A percentile compares a stretch with the other conserved stretches of the same genome.
Evolutionary conservation across 2,888 invertebrate species (phyloP).

Genomic region (Philonicus albiceps): DNA sequence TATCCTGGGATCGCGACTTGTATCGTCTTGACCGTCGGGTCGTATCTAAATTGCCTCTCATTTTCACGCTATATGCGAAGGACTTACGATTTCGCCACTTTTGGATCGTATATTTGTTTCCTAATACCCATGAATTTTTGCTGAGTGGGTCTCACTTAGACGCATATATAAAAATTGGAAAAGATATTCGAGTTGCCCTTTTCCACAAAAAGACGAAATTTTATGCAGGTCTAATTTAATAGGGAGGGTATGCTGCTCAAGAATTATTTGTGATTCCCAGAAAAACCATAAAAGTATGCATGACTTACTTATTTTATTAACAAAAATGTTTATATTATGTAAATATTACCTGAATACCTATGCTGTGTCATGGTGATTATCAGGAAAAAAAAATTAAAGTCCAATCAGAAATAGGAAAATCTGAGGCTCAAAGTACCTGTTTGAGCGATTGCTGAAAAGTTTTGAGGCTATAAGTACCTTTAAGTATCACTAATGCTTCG

Average conservation of each 20-base stretch:
- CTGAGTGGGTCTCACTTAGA: background rate
- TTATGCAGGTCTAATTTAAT: background rate
- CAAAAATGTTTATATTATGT: background rate
- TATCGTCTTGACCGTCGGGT: background rate
- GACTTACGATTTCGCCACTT: background rate
- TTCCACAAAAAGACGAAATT: background rate
- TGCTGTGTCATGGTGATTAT: no score
- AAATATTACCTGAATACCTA: no score
- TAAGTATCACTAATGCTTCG: no score
- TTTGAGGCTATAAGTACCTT: no score
- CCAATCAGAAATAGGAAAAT: no score
- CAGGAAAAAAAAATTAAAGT: no score
- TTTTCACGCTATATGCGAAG: background rate
- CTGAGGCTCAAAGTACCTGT: no score
- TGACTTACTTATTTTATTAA: background rate
- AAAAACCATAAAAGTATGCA: background rate
- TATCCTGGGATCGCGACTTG: background rate
- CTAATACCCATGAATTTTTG: background rate
- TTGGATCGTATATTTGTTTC: background rate
- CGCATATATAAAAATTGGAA: background rate
- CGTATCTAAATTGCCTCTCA: background rate
- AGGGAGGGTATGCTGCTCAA: background rate
- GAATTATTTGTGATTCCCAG: background rate
- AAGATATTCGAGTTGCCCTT: background rate
- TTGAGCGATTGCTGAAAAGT: no score